Percentiles rank a stretch among this genome's conserved stretches.
These are phyloP conservation scores for Microhierax caerulescens DNA, from an alignment of 2,797 vertebrate genomes.

Conservation along the genomic window DNA sequence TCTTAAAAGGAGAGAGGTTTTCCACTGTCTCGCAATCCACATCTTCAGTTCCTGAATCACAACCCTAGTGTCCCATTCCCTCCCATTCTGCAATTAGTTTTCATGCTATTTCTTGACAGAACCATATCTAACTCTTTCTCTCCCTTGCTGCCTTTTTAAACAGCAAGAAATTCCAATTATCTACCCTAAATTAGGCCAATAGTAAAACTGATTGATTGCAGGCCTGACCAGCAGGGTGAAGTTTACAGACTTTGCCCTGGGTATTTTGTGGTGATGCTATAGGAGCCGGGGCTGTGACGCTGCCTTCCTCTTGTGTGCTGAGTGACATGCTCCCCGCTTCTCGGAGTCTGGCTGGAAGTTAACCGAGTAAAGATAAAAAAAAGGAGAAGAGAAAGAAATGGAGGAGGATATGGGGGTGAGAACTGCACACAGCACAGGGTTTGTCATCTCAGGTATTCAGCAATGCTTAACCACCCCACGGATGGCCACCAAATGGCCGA, in stretches of 20 bases:
- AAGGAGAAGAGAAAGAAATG: background rate
- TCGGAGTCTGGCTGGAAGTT: background rate
- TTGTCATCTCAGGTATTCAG: background rate
- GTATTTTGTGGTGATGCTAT: background rate
- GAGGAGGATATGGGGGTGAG: background rate
- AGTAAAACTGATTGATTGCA: background rate
- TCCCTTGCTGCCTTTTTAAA: background rate
- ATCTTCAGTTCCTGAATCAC: background rate
- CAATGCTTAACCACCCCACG: background rate
- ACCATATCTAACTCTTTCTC: background rate
- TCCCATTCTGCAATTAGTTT: background rate
- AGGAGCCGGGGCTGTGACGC: background rate
- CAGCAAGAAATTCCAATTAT: background rate
- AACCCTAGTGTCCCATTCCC: background rate
- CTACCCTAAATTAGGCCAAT: background rate
- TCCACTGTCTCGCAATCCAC: background rate
- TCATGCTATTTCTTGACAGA: background rate
- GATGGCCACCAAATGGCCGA: background rate
- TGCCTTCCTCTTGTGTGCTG: background rate
- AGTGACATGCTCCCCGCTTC: background rate
- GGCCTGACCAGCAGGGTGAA: background rate
- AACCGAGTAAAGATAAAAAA: background rate
- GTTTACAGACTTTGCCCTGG: background rate
- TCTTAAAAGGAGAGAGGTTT: background rate
- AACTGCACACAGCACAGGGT: background rate